Conservation (phyloP, 2,113 vertebrate genomes). For the Corapipo altera region DNA sequence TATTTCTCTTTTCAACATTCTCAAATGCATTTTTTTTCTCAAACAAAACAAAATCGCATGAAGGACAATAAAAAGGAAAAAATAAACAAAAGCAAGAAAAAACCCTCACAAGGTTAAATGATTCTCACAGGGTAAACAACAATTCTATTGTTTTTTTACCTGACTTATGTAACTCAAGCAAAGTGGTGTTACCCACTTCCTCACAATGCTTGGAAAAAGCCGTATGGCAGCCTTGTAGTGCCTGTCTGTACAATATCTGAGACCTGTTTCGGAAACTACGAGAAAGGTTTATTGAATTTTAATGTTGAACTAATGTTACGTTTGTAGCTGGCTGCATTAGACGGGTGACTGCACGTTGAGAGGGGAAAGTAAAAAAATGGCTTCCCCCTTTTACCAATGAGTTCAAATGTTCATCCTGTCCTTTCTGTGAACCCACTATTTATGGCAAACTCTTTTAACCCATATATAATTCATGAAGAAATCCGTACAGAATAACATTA, state of each 20-base stretch:
- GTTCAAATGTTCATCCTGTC: conserved; percentile 81
- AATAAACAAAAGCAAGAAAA: accelerated
- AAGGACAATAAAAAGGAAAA: background rate
- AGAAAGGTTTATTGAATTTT: conserved; percentile 67
- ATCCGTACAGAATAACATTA: conserved; percentile 68
- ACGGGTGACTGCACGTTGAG: conserved; percentile 64
- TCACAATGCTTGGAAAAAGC: background rate
- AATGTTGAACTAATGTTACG: conserved; percentile 68
- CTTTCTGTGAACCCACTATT: conserved; percentile 78
- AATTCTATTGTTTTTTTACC: background rate
- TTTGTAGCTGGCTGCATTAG: conserved; percentile 52
- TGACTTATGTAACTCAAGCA: conserved; percentile 3
- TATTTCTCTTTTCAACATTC: background rate
- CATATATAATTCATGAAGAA: conserved; percentile 82
- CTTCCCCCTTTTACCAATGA: conserved; percentile 34
- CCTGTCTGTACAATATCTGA: conserved; percentile 12
- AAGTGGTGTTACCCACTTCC: background rate
- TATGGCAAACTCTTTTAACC: conserved; percentile 77
- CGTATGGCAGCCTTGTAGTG: background rate
- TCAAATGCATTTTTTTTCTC: background rate
- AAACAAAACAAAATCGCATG: background rate
- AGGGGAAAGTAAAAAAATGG: conserved; percentile 63
- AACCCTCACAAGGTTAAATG: background rate
- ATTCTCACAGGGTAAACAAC: background rate
- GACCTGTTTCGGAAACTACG: conserved; percentile 48